phyloP scores from a whole-genome alignment of 2,113 vertebrate species.

The Rattus norvegicus region GRCr8 NC_086032.1:8937501-8938000 shows the following conservation, averaged over 20 bases:
- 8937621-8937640: not conserved
- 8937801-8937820: not conserved
- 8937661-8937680: constrained; percentile 37
- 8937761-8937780: not conserved
- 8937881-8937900: not conserved
- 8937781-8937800: not conserved
- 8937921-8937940: not conserved
- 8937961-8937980: not conserved
- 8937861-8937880: not conserved
- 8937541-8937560: not conserved
- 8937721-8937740: not conserved
- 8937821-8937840: not conserved
- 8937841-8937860: not conserved
- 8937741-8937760: not conserved
- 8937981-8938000: not conserved
- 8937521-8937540: not conserved
- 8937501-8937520: not conserved
- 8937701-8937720: not conserved
- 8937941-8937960: constrained; percentile 17
- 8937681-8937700: not conserved
- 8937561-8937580: constrained; percentile 40
- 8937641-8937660: constrained; percentile 14
- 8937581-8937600: constrained; percentile 6
- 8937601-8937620: constrained; percentile 2
- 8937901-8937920: not conserved